Evolutionary conservation across 1,140 invertebrate genomes (phyloP), one percentile per base, ranked within the genome.

Genomic region (Drosophila lacertosa): DNA sequence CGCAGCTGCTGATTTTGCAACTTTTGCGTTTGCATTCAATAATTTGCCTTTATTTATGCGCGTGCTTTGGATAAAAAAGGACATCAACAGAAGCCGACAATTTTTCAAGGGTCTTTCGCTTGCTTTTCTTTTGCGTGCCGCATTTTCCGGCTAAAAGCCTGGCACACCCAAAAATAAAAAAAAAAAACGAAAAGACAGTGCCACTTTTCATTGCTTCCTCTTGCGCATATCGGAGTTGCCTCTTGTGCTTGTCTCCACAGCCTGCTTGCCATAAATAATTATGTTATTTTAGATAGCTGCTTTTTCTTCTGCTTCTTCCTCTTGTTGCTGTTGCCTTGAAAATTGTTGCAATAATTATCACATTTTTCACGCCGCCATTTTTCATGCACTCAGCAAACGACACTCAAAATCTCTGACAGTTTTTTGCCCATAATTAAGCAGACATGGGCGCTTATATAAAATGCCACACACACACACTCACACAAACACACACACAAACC

Each of bases 281-380:
- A 86, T 88, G 82, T 88, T 86, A 77, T 84, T 80, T 84, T 78
- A 82, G 79, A 83, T 74, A 70, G 55, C 54, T 66, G 15, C 16
- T 40, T 13, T 37, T 50, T 39, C 39, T 13, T 9, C 24, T 35
- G 20, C 32, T 15, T 13, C 51, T 20, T 37, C 13, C 13, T 51
- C 48, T 51, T 45, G 18, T 60, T 32, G 33, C 24, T 24, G 45
- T 48, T 26, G 60, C 59, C 26, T 64, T 55, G 26, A 55, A 82
- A 82, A 82, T 74, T 78, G 79, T 70, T 75, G 77, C 81, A 80
- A 84, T 84, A 84, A 86, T 84, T 84, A 84, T 84, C 64, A 70
- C 80, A 84, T 86, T 84, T 84, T 86, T 81, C 81, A 84, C 60
- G 58, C 63, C 72, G 59, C 42, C 79, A 86, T 86, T 84, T 86